Percentiles rank a stretch among this genome's conserved stretches.
Evolutionary conservation across 2,888 invertebrate genomes (phyloP).

Genomic region (Leptopilina drosophilae): DNA sequence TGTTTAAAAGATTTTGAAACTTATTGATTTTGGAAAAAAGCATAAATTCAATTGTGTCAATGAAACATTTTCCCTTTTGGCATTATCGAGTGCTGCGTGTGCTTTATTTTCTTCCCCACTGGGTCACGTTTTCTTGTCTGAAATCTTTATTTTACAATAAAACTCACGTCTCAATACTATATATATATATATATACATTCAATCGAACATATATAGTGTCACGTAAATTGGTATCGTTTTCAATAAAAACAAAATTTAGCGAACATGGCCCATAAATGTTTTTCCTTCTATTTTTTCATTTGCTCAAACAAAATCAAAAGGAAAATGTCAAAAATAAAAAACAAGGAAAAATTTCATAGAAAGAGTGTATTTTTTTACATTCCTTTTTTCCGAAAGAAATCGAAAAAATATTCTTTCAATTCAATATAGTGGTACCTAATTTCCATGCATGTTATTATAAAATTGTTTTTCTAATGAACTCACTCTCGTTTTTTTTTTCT

Average conservation of each 20-base stretch:
- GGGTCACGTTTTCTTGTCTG: conserved; percentile 25
- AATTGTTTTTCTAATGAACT: no score
- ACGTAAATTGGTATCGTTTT: conserved; percentile 20
- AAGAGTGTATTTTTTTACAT: neutral
- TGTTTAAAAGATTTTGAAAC: neutral
- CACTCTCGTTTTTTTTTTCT: no score
- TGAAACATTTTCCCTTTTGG: conserved; percentile 29
- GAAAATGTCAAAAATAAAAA: neutral
- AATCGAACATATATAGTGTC: conserved; percentile 29
- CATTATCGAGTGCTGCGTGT: conserved; percentile 8
- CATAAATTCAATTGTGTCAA: conserved; percentile 35
- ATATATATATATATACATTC: neutral
- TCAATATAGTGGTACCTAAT: neutral
- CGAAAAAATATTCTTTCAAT: neutral
- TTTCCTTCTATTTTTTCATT: neutral
- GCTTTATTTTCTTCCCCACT: conserved; percentile 30
- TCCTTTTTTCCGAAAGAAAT: neutral
- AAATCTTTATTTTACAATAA: conserved; percentile 35
- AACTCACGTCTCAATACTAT: conserved; percentile 30
- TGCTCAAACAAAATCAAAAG: neutral
- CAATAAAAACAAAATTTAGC: conserved; percentile 20
- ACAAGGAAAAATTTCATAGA: neutral
- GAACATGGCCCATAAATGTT: conserved; percentile 6
- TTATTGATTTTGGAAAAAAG: neutral
- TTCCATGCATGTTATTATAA: no score